A percentile compares a stretch with the other conserved stretches of the same genome.
Evolutionary conservation across 2,113 vertebrate species (phyloP).

Genomic region (Entelurus aequoreus): DNA sequence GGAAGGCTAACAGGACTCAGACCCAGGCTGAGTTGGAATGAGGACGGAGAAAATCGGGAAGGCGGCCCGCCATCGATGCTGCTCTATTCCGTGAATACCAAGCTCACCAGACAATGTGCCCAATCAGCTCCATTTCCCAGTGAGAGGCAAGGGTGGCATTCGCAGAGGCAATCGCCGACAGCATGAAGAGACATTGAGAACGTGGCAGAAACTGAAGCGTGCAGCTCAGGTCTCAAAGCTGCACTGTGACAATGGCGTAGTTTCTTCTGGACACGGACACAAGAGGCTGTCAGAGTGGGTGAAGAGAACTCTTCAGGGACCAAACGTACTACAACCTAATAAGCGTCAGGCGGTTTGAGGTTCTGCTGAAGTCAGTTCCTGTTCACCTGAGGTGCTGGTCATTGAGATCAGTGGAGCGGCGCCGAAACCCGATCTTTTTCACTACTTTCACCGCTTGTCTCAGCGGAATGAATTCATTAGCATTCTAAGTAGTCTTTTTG

Average conservation of each 20-base stretch:
- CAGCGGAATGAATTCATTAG: slow-evolving; percentile 60
- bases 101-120: slow-evolving; percentile 53
- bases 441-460: slow-evolving; percentile 38
- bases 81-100: slow-evolving; percentile 73
- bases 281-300: background rate
- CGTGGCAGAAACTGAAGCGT: too few relatives aligned
- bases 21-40: slow-evolving; percentile 61
- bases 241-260: background rate
- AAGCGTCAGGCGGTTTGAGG: background rate
- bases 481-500: slow-evolving; percentile 49
- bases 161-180: background rate
- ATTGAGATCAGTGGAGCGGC: slow-evolving; percentile 26
- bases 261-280: background rate
- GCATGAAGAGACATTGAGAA: slow-evolving; percentile 56
- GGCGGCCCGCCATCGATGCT: slow-evolving; percentile 60
- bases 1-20: slow-evolving; percentile 26
- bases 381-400: slow-evolving; percentile 53
- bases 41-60: slow-evolving; percentile 57
- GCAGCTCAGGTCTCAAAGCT: background rate
- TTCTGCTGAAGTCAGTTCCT: slow-evolving; percentile 8
- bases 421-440: slow-evolving; percentile 50
- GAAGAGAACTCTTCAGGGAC: background rate
- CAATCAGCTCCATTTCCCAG: slow-evolving; percentile 64
- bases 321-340: too few relatives aligned
- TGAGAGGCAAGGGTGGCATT: slow-evolving; percentile 46